Evolutionary conservation across 2,797 vertebrate genomes (phyloP), one percentile per base, ranked within the genome.

Genomic region (Anableps anableps): DNA sequence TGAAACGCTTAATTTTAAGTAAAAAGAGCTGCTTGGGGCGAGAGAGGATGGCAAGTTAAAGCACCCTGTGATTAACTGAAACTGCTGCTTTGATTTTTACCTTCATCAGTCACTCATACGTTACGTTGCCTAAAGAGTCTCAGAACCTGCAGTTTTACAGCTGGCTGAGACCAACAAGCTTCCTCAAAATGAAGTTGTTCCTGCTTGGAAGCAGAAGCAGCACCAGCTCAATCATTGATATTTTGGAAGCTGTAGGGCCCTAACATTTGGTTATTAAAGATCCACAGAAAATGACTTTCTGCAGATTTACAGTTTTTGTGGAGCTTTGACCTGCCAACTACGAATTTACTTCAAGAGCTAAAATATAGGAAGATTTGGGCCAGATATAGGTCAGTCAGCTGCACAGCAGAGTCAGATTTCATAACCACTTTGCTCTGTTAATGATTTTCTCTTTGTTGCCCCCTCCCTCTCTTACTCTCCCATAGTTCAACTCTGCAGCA

Each of bases 401-500:
- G 29, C 29, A 50, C 26, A 21, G 6, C 71, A 84, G 58, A 80
- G 81, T 80, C 85, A 75, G 82, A 75, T 89, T 88, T 84, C 41
- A 17, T 85, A 51, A 88, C 76, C 36, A 26, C 78, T 80, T 16
- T 11, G 34, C 70, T 7, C 26, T 48, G 29, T 72, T 51, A n/a
- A 45, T 79, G 41, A 71, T 31, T 45, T 73, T 76, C 60, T 84
- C 68, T 64, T 80, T 72, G 71, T 51, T 34, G 51, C 48, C 79
- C 78, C 36, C 80, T 77, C 36, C 70, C 64, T 85, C 62, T 79
- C 74, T 0, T 72, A 66, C 60, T 74, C 81, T 77, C 79, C 88
- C 86, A 79, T 85, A 99, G 98, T 99, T 99, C 84, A 99, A 99
- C 93, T 95, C 96, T 0, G 97, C 97, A 23, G 98, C 98, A 48